These are phyloP conservation scores for Nudaria mundana DNA, from an alignment of 2,888 invertebrate species.

Conservation along the genomic window DNA sequence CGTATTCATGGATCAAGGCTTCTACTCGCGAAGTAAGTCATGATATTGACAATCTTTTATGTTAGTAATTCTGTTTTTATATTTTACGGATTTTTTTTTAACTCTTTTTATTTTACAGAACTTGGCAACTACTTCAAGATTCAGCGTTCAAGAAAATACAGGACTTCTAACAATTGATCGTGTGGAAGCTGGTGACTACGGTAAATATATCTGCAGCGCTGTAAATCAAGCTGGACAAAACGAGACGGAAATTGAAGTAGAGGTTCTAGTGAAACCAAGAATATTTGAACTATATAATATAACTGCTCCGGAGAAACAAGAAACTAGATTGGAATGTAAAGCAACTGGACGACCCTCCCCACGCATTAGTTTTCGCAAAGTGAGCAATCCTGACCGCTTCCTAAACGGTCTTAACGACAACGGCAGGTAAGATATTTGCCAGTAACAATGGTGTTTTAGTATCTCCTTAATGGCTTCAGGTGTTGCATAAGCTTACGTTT, in stretches of 20 bases:
- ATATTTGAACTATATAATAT: slow-evolving; percentile 89
- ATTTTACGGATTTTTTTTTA: not conserved
- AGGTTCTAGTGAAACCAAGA: slow-evolving; percentile 88
- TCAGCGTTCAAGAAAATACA: slow-evolving; percentile 85
- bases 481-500: slow-evolving; percentile 11
- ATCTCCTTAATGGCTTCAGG: slow-evolving; percentile 26
- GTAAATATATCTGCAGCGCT: slow-evolving; percentile 90
- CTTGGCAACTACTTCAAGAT: slow-evolving; percentile 83
- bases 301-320: slow-evolving; percentile 83
- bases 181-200: slow-evolving; percentile 89
- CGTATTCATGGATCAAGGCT: slow-evolving; percentile 91
- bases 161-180: slow-evolving; percentile 88
- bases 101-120: slow-evolving; percentile 69
- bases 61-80: not conserved
- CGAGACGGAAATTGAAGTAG: slow-evolving; percentile 85
- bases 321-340: slow-evolving; percentile 87
- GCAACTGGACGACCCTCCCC: slow-evolving; percentile 92
- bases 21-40: slow-evolving; percentile 80
- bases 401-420: slow-evolving; percentile 84
- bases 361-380: slow-evolving; percentile 88
- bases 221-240: slow-evolving; percentile 88
- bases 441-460: slow-evolving; percentile 29
- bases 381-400: slow-evolving; percentile 84
- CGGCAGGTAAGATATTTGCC: slow-evolving; percentile 56
- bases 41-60: not conserved